phyloP scores from a whole-genome alignment of 2,797 vertebrate species.

The Toxotes lorentzi region DNA sequence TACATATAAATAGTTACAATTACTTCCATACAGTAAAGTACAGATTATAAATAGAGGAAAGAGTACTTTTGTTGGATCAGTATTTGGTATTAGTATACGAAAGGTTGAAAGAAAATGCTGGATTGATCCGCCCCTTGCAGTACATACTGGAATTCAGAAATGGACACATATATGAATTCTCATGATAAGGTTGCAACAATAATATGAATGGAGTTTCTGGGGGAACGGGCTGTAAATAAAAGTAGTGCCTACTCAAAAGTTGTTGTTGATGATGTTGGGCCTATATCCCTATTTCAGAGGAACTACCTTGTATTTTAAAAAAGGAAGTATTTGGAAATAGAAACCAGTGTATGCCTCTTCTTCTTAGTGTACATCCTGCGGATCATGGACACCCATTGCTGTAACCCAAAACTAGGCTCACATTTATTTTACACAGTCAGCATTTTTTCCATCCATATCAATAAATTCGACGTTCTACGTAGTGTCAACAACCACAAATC shows the following conservation, averaged over 20 bases:
- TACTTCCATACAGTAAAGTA: neutral
- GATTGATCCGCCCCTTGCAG: neutral
- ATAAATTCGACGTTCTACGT: neutral
- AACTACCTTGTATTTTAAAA: neutral
- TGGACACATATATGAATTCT: neutral
- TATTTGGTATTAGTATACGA: too few species aligned
- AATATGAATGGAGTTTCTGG: neutral
- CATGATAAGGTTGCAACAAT: neutral
- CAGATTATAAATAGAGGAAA: neutral
- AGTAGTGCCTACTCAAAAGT: neutral
- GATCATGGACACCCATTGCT: neutral
- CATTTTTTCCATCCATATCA: neutral
- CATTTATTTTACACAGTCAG: neutral
- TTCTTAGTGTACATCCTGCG: too few species aligned
- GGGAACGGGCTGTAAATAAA: neutral
- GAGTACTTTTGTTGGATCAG: too few species aligned
- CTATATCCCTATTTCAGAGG: conserved; percentile 15
- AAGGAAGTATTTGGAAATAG: conserved; percentile 22
- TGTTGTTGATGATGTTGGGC: neutral
- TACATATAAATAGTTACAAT: neutral
- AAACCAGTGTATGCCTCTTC: neutral
- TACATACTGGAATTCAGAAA: neutral
- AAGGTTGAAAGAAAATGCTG: neutral
- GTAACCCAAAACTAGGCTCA: neutral
- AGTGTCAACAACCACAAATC: neutral